Base-by-base conservation (phyloP, 2,797 vertebrate genomes). In the Pangasius krempfi region DNA sequence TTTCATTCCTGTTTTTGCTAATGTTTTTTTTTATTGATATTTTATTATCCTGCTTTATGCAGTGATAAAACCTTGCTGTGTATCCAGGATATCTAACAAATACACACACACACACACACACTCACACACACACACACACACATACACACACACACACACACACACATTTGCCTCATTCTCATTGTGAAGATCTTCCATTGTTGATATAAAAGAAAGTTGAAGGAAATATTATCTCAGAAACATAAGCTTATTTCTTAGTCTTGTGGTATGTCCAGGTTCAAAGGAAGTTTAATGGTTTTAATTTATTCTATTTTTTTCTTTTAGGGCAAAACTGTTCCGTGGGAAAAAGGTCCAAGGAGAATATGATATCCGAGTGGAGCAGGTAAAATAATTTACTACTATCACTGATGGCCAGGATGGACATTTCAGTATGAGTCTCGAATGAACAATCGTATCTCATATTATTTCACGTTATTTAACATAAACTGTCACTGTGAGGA, bases 261-360 rank as follows among this genome's bases (percentile, higher is more conserved):
- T 40, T 62, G 18, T 56, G 18, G 30, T 58, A 40, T 40, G 9
- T 64, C 27, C 7, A n/a, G 12, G 54, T 80, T 56, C 0, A 30
- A 33, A 33, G 3, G 3, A 56, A 18, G 1, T 37, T 83, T 25
- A 16, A 60, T 37, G 18, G 22, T 30, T 64, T 84, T 73, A 37
- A 83, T 64, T 33, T 2, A 6, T 56, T 62, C 5, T 44, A 54
- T 25, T 76, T 52, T 86, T 87, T 16, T 58, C n/a, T 89, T 82
- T 52, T 93, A 99, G 98, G 98, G 94, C 96, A 92, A 99, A 98
- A 94, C 95, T 97, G 92, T 99, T 99, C 92, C 96, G 98, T 89
- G 98, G 98, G 40, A 99, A 99, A 94, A 99, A 99, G 93, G 90
- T 99, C 90, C 97, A 97, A 89, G 98, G 97, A 62, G 98, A 99